These are phyloP conservation scores for Rhipidura dahli DNA, from an alignment of 2,113 vertebrate genomes.

Conservation along the genomic window DNA sequence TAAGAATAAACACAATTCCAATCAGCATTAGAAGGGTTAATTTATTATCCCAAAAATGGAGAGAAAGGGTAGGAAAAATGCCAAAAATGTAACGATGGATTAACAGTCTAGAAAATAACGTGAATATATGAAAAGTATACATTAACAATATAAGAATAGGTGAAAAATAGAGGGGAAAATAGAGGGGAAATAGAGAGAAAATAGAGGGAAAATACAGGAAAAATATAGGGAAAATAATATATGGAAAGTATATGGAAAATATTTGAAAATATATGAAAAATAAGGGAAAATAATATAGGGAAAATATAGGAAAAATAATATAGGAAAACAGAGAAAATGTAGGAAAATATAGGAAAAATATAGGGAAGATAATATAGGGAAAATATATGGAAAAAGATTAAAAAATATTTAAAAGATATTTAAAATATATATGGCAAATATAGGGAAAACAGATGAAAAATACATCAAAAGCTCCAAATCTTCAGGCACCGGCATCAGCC, in stretches of 20 bases:
- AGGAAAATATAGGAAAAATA: too few relatives aligned
- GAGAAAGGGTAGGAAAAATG: background rate
- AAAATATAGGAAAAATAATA: background rate
- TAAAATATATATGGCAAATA: background rate
- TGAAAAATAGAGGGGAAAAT: background rate
- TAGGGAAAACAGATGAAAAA: background rate
- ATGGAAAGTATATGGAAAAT: background rate
- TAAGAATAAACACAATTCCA: background rate
- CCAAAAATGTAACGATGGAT: background rate
- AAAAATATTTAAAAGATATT: too few relatives aligned
- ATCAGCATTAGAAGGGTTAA: background rate
- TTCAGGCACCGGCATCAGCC: accelerated
- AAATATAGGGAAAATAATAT: too few relatives aligned
- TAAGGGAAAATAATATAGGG: too few relatives aligned
- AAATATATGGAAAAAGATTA: too few relatives aligned
- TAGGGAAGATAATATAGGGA: too few relatives aligned
- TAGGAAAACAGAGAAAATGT: too few relatives aligned
- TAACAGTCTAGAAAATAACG: background rate
- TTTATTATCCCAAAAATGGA: background rate
- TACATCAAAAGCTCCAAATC: too few relatives aligned
- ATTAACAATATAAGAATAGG: background rate
- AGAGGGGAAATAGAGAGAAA: too few relatives aligned
- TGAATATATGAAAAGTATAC: background rate
- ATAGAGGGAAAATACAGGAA: too few relatives aligned
- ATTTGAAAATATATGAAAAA: too few relatives aligned